Evolutionary conservation across 2,888 invertebrate genomes (phyloP).

Genomic region (Matsumyia berberina): DNA sequence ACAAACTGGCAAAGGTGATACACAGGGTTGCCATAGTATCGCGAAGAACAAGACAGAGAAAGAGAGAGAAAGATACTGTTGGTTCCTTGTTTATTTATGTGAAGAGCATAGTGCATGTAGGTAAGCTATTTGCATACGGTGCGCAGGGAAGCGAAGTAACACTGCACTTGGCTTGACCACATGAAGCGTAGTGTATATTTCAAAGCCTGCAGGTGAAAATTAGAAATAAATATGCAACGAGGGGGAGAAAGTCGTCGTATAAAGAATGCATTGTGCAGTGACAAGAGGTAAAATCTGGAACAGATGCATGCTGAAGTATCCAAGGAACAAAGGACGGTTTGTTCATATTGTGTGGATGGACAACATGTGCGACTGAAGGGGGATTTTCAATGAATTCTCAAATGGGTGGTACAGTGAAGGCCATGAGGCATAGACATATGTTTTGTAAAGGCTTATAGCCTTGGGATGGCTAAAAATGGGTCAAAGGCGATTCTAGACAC

Average conservation of each 20-base stretch:
- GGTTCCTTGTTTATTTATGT: conserved; percentile 17
- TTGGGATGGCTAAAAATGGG: too few relatives aligned
- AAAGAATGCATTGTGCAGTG: conserved; percentile 39
- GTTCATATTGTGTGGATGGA: conserved; percentile 25
- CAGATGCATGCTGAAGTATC: conserved; percentile 20
- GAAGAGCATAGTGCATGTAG: too few relatives aligned
- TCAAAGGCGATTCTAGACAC: too few relatives aligned
- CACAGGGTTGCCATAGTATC: conserved; percentile 32
- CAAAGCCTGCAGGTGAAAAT: conserved; percentile 25
- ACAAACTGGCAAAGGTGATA: conserved; percentile 1
- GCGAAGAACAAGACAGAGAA: not conserved
- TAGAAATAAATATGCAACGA: conserved; percentile 26
- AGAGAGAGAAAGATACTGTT: not conserved
- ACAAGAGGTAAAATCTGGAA: conserved; percentile 46
- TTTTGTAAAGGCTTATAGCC: too few relatives aligned
- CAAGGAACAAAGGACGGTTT: conserved; percentile 29
- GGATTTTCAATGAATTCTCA: not conserved
- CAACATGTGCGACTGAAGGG: not conserved
- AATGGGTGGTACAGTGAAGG: not conserved
- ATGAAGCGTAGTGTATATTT: not conserved
- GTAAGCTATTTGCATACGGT: conserved; percentile 27
- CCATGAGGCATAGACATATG: too few relatives aligned
- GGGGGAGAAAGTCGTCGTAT: not conserved
- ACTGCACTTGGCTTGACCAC: conserved; percentile 50
- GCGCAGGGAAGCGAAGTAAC: conserved; percentile 39